These are phyloP conservation scores for Bambusicola thoracicus DNA, from an alignment of 2,113 vertebrate species.

Conservation along the genomic window DNA sequence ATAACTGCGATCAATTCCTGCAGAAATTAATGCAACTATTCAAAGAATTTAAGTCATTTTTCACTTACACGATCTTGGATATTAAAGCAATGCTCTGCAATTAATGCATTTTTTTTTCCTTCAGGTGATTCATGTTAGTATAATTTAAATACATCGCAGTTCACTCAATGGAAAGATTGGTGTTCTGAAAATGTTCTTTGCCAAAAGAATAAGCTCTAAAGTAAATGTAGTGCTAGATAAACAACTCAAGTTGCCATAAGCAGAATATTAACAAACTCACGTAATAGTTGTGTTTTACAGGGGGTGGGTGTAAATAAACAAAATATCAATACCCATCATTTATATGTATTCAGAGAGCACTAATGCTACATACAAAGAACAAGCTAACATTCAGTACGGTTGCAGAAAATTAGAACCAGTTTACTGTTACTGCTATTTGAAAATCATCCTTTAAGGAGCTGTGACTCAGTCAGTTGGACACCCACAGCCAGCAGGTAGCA, in stretches of 20 bases:
- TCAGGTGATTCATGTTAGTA: background rate
- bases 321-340: slow-evolving; percentile 67
- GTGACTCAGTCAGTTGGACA: slow-evolving; percentile 33
- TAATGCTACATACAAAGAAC: slow-evolving; percentile 62
- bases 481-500: slow-evolving; percentile 44
- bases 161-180: background rate
- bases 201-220: background rate
- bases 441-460: slow-evolving; percentile 37
- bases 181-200: background rate
- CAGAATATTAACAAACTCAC: background rate
- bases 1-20: slow-evolving; percentile 11
- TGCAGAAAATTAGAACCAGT: slow-evolving; percentile 55
- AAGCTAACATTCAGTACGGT: slow-evolving; percentile 57
- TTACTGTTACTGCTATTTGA: slow-evolving; percentile 53
- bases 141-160: background rate
- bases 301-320: slow-evolving; percentile 52
- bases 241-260: background rate
- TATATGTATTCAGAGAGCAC: slow-evolving; percentile 56
- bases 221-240: background rate
- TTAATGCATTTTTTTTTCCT: background rate
- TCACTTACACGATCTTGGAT: background rate
- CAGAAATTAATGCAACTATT: slow-evolving; percentile 36
- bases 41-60: background rate
- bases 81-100: background rate
- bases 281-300: slow-evolving; percentile 5